A percentile compares a stretch with the other conserved stretches of the same genome.
These are phyloP conservation scores for Heterohyrax brucei DNA, from an alignment of 2,797 vertebrate species.

Conservation along the genomic window DNA sequence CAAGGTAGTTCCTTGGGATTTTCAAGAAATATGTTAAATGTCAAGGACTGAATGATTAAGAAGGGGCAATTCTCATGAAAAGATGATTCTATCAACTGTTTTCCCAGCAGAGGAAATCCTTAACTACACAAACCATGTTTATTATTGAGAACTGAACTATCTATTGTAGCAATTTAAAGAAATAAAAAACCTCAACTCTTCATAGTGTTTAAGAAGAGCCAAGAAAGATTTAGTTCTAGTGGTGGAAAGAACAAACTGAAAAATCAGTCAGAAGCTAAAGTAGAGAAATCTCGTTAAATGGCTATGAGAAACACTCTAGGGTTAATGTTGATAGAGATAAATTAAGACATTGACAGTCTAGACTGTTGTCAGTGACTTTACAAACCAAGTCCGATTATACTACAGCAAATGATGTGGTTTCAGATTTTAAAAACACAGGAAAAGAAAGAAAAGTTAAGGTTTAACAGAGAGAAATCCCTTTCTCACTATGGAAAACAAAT, in stretches of 20 bases:
- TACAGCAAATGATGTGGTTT: not conserved
- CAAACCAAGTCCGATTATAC: not conserved
- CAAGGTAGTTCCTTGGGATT: not conserved
- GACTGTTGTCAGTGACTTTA: not conserved
- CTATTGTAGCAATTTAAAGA: constrained; percentile 24
- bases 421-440: constrained; percentile 23
- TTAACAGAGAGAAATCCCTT: not conserved
- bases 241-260: not conserved
- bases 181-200: constrained; percentile 26
- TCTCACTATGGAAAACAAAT: not conserved
- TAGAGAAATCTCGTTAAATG: not conserved
- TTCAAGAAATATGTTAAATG: constrained; percentile 55
- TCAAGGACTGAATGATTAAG: constrained; percentile 68
- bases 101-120: constrained; percentile 53
- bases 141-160: constrained; percentile 76
- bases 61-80: constrained; percentile 64
- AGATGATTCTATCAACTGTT: constrained; percentile 68
- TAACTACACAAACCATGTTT: constrained; percentile 72
- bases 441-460: not conserved
- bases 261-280: constrained; percentile 24
- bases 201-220: constrained; percentile 9
- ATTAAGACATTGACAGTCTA: not conserved
- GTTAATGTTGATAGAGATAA: constrained; percentile 43
- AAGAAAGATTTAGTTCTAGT: not conserved
- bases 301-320: not conserved